These are phyloP conservation scores for Cephus sareptanus DNA, from an alignment of 2,888 invertebrate genomes.

Conservation along the genomic window DNA sequence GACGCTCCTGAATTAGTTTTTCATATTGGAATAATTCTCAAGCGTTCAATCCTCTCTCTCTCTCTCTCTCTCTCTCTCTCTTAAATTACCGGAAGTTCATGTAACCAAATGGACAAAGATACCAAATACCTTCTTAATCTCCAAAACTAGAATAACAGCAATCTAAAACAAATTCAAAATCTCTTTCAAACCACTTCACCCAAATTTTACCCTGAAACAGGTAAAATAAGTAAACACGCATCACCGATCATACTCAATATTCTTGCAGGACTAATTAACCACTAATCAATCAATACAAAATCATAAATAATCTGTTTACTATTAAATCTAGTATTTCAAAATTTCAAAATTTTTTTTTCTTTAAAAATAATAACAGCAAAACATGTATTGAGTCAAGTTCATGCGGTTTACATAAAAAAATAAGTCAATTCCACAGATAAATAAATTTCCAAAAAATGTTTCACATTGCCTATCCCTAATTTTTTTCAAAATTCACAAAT, in stretches of 20 bases:
- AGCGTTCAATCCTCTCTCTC: neutral
- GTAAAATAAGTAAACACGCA: neutral
- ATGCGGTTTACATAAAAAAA: neutral
- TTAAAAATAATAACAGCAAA: neutral
- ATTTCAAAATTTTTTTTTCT: neutral
- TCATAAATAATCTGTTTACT: neutral
- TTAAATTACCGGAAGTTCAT: conserved; percentile 12
- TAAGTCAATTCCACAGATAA: neutral
- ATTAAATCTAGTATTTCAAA: neutral
- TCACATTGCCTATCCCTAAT: neutral
- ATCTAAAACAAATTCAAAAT: neutral
- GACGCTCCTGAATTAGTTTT: conserved; percentile 60
- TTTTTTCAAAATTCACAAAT: neutral
- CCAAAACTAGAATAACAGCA: neutral
- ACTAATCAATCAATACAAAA: neutral
- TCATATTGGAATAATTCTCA: conserved; percentile 64
- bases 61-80: neutral
- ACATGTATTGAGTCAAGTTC: too few species aligned
- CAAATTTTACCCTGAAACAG: neutral
- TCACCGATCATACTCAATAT: neutral
- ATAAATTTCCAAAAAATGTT: neutral
- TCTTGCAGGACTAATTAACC: neutral
- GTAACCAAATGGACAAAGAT: neutral
- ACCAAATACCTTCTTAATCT: neutral
- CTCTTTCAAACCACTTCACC: neutral